These are phyloP conservation scores for Brachycybe producta DNA, from an alignment of 2,888 invertebrate genomes.

Conservation along the genomic window DNA sequence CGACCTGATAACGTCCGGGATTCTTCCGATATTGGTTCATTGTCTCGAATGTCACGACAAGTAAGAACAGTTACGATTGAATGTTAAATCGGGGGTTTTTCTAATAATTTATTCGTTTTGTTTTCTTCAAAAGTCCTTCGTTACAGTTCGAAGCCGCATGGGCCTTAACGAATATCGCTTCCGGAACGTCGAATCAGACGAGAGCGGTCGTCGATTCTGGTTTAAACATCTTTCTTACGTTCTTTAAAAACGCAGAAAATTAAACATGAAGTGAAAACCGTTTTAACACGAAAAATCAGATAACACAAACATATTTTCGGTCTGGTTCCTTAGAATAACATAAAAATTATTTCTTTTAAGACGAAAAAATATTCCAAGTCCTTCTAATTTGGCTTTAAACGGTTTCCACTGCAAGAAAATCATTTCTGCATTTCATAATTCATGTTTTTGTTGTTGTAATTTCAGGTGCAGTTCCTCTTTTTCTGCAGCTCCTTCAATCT, in stretches of 20 bases:
- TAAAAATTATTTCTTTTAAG: no score
- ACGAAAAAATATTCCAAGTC: no score
- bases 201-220: conserved; percentile 70
- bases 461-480: conserved; percentile 81
- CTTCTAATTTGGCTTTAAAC: no score
- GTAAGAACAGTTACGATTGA: conserved; percentile 33
- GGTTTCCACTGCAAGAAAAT: no score
- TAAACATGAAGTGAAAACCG: not conserved
- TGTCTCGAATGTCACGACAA: conserved; percentile 73
- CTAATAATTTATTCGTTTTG: not conserved
- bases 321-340: no score
- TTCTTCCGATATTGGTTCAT: conserved; percentile 81
- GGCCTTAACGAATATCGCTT: conserved; percentile 94
- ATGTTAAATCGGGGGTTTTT: not conserved
- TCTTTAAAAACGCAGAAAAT: not conserved
- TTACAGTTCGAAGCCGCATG: conserved; percentile 95
- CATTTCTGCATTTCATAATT: not conserved
- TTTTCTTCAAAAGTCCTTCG: conserved; percentile 47
- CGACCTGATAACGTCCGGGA: conserved; percentile 82
- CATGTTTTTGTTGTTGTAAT: not conserved
- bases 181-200: conserved; percentile 87
- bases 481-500: conserved; percentile 79
- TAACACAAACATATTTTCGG: no score
- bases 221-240: conserved; percentile 20
- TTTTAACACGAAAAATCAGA: no score